Base-by-base conservation (phyloP, 92 coral and sea anemone species). In the Porites cylindrica region DNA sequence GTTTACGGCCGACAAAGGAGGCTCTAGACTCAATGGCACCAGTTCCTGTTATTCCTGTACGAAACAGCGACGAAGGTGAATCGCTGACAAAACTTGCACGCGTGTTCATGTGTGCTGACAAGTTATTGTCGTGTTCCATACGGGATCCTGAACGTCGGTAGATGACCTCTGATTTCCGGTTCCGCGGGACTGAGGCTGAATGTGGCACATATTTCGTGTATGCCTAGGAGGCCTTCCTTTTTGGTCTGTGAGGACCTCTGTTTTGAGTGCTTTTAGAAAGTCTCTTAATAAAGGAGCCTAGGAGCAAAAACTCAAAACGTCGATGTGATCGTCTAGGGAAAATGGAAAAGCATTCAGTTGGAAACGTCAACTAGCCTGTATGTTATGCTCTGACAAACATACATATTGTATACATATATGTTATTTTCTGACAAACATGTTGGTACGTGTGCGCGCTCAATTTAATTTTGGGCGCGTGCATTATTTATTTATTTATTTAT, bases 181-280 rank as follows among this genome's bases (percentile, higher is more conserved):
- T 64, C 88, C 88, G 66, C 93, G 84, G n/a, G 96, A 86, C 29
- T 64, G 77, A 66, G 91, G 73, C 65, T 90, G 85, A 61, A 62
- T 54, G 78, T 91, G 81, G 38, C 84, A 87, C 73, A 91, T 89
- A 58, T 74, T 77, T 26, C 99, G 90, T 38, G 86, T 80, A 61
- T 90, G 94, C 53, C 99, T 92, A 19, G 93, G 76, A n/a, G 96
- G 96, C 65, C 91, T 93, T n/a, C 98, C 99, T 58, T 94, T 94
- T 94, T 82, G 87, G 64, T 97, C 98, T 12, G 91, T 79, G 26
- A 78, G 79, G 10, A 97, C 87, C 3, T 70, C 91, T 10, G 90
- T 83, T 60, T 88, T 91, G 26, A 97, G 90, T 17, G 93, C 90
- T 82, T 91, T 97, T 8, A 97, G 85, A 70, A 90, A 93, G 66